Conservation (phyloP, 2,797 vertebrate species). For the Hypotaenidia okinawae region DNA sequence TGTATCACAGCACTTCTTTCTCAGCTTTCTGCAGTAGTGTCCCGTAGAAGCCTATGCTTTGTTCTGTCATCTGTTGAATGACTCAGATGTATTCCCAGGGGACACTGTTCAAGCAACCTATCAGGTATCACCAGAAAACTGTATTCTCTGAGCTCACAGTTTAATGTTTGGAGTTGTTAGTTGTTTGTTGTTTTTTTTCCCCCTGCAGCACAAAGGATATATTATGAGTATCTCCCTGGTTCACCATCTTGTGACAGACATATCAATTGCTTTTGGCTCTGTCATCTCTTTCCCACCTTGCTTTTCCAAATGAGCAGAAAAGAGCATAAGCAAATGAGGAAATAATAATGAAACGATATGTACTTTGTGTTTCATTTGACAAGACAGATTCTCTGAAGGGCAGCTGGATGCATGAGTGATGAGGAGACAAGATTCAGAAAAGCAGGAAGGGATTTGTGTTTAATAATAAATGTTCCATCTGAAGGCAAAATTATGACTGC, state of each 20-base stretch:
- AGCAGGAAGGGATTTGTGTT: constrained; percentile 22
- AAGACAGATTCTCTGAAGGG: constrained; percentile 39
- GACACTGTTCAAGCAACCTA: neutral
- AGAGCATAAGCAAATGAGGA: constrained; percentile 25
- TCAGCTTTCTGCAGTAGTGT: neutral
- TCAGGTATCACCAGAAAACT: neutral
- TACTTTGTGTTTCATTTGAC: neutral
- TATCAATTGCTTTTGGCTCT: neutral
- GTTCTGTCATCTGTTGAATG: neutral
- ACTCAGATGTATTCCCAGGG: neutral
- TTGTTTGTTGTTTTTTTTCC: neutral
- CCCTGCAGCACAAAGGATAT: neutral
- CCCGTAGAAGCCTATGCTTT: neutral
- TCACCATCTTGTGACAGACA: constrained; percentile 5
- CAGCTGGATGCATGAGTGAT: neutral
- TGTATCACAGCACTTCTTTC: neutral
- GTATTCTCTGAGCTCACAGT: neutral
- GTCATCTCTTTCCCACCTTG: neutral
- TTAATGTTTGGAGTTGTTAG: neutral
- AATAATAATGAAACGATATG: constrained; percentile 28
- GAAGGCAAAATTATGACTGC: constrained; percentile 39
- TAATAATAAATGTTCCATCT: constrained; percentile 20
- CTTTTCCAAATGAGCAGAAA: constrained; percentile 35
- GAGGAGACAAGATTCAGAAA: constrained; percentile 29
- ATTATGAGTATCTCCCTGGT: neutral